Conservation (phyloP, 2,888 invertebrate species). For the Hermodice carunculata region DNA sequence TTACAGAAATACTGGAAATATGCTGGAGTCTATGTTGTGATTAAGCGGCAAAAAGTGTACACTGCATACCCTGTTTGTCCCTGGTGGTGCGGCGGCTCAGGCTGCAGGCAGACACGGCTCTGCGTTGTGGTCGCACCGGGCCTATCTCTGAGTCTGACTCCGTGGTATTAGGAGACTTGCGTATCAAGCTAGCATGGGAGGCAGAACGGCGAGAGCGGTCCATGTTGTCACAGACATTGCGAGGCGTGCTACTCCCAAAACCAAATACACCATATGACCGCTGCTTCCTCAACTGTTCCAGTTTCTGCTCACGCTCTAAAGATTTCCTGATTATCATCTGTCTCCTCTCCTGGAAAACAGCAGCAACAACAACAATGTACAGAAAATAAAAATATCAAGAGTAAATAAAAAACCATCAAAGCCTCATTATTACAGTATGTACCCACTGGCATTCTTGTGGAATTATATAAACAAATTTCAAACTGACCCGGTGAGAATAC, state of each 20-base stretch:
- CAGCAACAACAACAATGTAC: too few relatives aligned
- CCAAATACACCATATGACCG: slow-evolving; percentile 9
- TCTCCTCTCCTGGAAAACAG: background rate
- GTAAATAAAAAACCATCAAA: too few relatives aligned
- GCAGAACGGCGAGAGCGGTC: slow-evolving; percentile 8
- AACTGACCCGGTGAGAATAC: too few relatives aligned
- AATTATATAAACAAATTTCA: too few relatives aligned
- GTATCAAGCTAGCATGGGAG: slow-evolving; percentile 15
- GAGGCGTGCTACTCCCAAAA: slow-evolving; percentile 21
- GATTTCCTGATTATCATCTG: slow-evolving; percentile 3
- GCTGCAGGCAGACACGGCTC: slow-evolving; percentile 21
- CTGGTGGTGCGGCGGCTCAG: slow-evolving; percentile 15
- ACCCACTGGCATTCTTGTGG: too few relatives aligned
- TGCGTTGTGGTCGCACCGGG: background rate
- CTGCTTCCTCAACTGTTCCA: background rate
- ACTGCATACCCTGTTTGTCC: slow-evolving; percentile 16
- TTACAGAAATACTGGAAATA: too few relatives aligned
- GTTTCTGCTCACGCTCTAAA: slow-evolving; percentile 6
- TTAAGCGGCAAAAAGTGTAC: too few relatives aligned
- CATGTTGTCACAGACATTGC: slow-evolving; percentile 20
- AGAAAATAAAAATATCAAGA: too few relatives aligned
- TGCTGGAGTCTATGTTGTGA: too few relatives aligned
- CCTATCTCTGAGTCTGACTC: background rate
- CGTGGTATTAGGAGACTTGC: slow-evolving; percentile 1
- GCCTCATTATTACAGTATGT: too few relatives aligned